Percentiles rank a stretch among this genome's conserved stretches.
Conservation (phyloP, 2,797 vertebrate genomes). For the Oryzias sinensis region DNA sequence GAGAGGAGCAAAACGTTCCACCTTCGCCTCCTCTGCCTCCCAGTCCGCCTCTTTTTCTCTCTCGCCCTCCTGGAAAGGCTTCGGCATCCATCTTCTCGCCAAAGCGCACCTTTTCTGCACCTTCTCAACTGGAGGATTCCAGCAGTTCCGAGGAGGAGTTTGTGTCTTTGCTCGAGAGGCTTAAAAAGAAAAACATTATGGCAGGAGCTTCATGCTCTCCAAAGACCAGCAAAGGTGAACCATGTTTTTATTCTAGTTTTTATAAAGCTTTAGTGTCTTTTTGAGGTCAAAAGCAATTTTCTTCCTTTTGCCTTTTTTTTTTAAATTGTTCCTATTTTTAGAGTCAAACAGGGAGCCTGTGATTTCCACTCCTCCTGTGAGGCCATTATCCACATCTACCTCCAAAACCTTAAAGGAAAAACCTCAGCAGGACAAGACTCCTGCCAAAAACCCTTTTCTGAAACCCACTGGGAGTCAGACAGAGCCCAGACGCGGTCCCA, state of each 20-base stretch:
- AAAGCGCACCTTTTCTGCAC: constrained; percentile 47
- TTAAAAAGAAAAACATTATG: constrained; percentile 73
- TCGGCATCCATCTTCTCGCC: constrained; percentile 15
- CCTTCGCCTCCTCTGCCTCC: constrained; percentile 12
- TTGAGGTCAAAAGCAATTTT: not conserved
- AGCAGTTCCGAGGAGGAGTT: constrained; percentile 85
- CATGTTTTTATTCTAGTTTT: not conserved
- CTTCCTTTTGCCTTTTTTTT: not conserved
- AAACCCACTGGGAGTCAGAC: constrained; percentile 68
- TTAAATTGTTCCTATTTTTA: constrained; percentile 21
- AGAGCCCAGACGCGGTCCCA: constrained; percentile 61
- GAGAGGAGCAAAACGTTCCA: constrained; percentile 12
- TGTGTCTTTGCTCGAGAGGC: constrained; percentile 79
- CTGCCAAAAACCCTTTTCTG: constrained; percentile 40
- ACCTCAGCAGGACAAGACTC: constrained; percentile 42
- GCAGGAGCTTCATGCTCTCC: constrained; percentile 37
- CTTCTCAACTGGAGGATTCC: constrained; percentile 48
- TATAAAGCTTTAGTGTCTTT: too few relatives aligned
- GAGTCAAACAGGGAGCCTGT: constrained; percentile 39
- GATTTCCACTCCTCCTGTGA: constrained; percentile 40
- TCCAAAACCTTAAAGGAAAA: constrained; percentile 22
- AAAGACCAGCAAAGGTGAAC: constrained; percentile 42
- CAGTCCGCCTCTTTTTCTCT: constrained; percentile 9
- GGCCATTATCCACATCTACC: constrained; percentile 5
- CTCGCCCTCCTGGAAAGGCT: constrained; percentile 8